Evolutionary conservation across 2,797 vertebrate species (phyloP), one percentile per base, ranked within the genome.

Genomic region (Pteronotus mesoamericanus): DNA sequence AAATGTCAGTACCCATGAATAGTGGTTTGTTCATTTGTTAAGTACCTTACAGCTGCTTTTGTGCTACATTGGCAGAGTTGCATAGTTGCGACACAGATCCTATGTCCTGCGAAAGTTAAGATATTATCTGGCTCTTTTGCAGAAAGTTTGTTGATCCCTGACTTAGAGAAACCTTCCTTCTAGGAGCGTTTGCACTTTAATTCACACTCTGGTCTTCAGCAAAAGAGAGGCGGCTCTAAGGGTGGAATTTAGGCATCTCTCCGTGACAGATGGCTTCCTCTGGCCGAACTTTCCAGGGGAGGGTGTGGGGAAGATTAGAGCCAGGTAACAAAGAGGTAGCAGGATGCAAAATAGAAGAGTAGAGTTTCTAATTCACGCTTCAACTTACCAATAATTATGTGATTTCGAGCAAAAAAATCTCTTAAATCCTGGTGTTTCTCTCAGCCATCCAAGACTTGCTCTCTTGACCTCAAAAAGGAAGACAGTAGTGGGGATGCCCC

Each of bases 331-430:
- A 44, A 68, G 69, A 72, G 68, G 10, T n/a, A 29, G 55, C 55
- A 75, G 14, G 66, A 51, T 48, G n/a, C 39, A n/a, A 74, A 42
- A 57, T 2, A 64, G 61, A 68, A 57, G 34, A 53, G 44, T 37
- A 48, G 29, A 66, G 59, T 37, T 91, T 94, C 94, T 89, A 42
- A 71, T 75, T 83, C 44, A 51, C 86, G 83, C 59, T 91, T 90
- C 89, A 44, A 14, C 39, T 46, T 57, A 78, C 37, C 42, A 59
- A 85, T 66, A 77, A 82, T 74, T 69, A 82, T 1, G 75, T 78
- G 66, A 72, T 68, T 91, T 71, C 44, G 53, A 86, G 46, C 71
- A 92, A 86, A 93, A 90, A 32, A 32, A 10, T 11, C 48, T 80
- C 71, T 64, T 55, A 42, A 0, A 0, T 61, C 15, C 74, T 44